A percentile compares a stretch with the other conserved stretches of the same genome.
Evolutionary conservation across 2,888 invertebrate genomes (phyloP).

Genomic region (Cistogaster globosa): DNA sequence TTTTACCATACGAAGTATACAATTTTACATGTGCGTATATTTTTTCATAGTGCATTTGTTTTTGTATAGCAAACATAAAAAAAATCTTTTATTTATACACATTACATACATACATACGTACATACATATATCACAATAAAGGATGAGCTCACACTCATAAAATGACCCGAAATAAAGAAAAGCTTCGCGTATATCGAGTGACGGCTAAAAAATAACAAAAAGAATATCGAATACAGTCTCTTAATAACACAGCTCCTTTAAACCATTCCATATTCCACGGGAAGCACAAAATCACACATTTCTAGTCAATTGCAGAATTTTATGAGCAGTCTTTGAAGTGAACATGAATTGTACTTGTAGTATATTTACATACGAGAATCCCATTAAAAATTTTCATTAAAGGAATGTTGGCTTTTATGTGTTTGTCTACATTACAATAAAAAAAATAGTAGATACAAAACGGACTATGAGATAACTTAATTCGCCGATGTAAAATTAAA

Average conservation of each 20-base stretch:
- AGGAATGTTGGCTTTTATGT: slow-evolving; percentile 59
- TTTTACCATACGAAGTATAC: background rate
- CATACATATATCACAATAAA: background rate
- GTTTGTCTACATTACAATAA: slow-evolving; percentile 43
- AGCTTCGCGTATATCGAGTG: slow-evolving; percentile 62
- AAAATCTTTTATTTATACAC: slow-evolving; percentile 10
- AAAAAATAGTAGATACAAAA: slow-evolving; percentile 1
- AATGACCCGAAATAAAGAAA: slow-evolving; percentile 62
- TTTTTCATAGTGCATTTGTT: background rate
- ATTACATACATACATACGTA: background rate
- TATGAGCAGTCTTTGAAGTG: slow-evolving; percentile 51
- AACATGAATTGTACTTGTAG: slow-evolving; percentile 48
- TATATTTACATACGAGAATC: slow-evolving; percentile 60
- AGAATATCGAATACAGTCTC: slow-evolving; percentile 19
- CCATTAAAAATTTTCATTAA: slow-evolving; percentile 57
- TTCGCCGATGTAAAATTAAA: background rate
- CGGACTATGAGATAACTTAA: slow-evolving; percentile 15
- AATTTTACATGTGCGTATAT: slow-evolving; percentile 12
- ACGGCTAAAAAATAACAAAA: slow-evolving; percentile 51
- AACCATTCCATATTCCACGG: background rate
- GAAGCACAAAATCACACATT: background rate
- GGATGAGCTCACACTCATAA: slow-evolving; percentile 50
- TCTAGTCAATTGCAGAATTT: slow-evolving; percentile 26
- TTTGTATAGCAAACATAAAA: slow-evolving; percentile 26
- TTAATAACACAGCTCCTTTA: background rate